Percentiles rank a stretch among this genome's conserved stretches.
Conservation (phyloP, 2,888 invertebrate species). For the Coelopa pilipes region DNA sequence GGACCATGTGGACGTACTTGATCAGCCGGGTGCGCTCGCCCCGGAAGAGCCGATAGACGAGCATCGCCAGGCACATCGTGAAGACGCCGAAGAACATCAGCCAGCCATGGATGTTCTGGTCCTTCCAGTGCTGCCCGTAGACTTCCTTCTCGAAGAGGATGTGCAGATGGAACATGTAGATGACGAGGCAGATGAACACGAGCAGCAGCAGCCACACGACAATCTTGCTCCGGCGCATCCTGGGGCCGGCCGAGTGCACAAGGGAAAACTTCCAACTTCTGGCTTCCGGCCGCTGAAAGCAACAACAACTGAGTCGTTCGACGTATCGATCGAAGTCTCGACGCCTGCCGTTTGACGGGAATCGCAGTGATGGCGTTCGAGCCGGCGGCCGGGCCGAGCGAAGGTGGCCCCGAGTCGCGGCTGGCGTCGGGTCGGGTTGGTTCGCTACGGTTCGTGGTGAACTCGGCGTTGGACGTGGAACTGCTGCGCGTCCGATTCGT, state of each 20-base stretch:
- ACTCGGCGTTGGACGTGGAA: too few species aligned
- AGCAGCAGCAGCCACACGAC: neutral
- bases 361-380: too few species aligned
- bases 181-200: neutral
- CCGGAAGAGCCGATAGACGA: conserved; percentile 33
- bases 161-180: conserved; percentile 13
- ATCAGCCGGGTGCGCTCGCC: conserved; percentile 31
- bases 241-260: neutral
- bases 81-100: neutral
- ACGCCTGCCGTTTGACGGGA: too few species aligned
- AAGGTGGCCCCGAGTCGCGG: too few species aligned
- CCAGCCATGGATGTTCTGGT: neutral
- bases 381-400: too few species aligned
- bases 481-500: too few species aligned
- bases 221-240: conserved; percentile 16
- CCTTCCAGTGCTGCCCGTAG: neutral
- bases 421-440: too few species aligned
- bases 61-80: conserved; percentile 20
- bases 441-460: too few species aligned
- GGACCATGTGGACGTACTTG: conserved; percentile 37
- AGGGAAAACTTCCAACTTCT: too few species aligned
- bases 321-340: too few species aligned
- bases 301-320: neutral
- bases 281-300: too few species aligned
- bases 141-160: neutral